Evolutionary conservation across 2,888 invertebrate species (phyloP).

Genomic region (Abrostola tripartita): DNA sequence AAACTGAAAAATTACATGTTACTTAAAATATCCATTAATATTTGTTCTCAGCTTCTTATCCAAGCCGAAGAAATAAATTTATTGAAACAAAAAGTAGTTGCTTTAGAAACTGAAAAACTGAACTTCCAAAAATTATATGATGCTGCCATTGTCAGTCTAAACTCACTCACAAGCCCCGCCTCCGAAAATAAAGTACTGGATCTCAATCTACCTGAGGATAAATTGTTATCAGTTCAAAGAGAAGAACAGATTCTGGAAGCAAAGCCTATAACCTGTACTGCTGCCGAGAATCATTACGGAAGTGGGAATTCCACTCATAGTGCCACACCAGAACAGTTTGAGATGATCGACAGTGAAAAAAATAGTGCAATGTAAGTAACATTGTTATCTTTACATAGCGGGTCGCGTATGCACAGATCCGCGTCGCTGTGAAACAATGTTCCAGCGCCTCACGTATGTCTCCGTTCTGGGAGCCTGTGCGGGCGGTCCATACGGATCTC

Average conservation of each 20-base stretch:
- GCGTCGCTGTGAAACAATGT: too few species aligned
- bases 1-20: neutral
- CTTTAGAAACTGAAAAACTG: constrained; percentile 88
- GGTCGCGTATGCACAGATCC: too few species aligned
- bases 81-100: constrained; percentile 86
- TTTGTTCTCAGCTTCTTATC: constrained; percentile 71
- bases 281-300: constrained; percentile 84
- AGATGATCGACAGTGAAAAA: constrained; percentile 89
- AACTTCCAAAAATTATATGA: constrained; percentile 88
- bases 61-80: constrained; percentile 88
- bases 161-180: constrained; percentile 81
- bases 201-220: constrained; percentile 75
- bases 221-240: constrained; percentile 61
- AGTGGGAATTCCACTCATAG: constrained; percentile 86
- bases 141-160: constrained; percentile 84
- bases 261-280: constrained; percentile 79
- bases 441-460: too few species aligned
- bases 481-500: too few species aligned
- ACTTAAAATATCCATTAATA: constrained; percentile 7
- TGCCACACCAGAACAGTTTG: constrained; percentile 89
- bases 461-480: too few species aligned
- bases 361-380: constrained; percentile 80
- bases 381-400: too few species aligned
- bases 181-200: constrained; percentile 77
- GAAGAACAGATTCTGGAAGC: constrained; percentile 63